Conservation (phyloP, 2,888 invertebrate genomes). For the Luffia ferchaultella region DNA sequence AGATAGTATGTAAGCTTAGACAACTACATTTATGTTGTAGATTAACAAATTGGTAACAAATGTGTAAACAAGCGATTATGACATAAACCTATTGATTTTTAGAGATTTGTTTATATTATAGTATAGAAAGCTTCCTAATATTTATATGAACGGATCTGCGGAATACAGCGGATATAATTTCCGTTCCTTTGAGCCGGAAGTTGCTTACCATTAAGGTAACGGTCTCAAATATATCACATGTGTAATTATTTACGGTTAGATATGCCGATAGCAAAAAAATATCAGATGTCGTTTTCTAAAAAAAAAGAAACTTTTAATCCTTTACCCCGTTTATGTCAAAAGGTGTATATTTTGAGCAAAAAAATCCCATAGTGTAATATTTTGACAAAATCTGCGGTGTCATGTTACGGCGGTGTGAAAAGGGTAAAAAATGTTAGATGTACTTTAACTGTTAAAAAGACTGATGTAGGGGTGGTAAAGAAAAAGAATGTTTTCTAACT, state of each 20-base stretch:
- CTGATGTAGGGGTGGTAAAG: constrained; percentile 13
- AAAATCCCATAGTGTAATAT: constrained; percentile 44
- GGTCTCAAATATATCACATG: too few relatives aligned
- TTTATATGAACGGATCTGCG: too few relatives aligned
- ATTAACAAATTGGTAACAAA: too few relatives aligned
- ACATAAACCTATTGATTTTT: too few relatives aligned
- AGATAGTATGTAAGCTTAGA: too few relatives aligned
- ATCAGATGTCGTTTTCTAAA: constrained; percentile 32
- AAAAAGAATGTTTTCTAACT: background rate
- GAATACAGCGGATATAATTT: too few relatives aligned
- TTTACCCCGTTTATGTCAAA: constrained; percentile 29
- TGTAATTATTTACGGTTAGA: background rate
- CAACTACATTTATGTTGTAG: too few relatives aligned
- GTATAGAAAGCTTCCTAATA: too few relatives aligned
- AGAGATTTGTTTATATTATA: too few relatives aligned
- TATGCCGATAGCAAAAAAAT: constrained; percentile 22
- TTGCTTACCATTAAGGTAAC: too few relatives aligned
- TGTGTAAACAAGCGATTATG: too few relatives aligned
- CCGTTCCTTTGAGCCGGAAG: too few relatives aligned
- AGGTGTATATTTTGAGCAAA: constrained; percentile 38
- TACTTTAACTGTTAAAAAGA: constrained; percentile 17
- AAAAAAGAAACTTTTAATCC: constrained; percentile 20
- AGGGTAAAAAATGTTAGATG: constrained; percentile 15
- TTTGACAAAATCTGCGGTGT: constrained; percentile 57
- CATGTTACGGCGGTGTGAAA: constrained; percentile 39